These are phyloP conservation scores for Apoderus coryli DNA, from an alignment of 2,888 invertebrate species.

Conservation along the genomic window DNA sequence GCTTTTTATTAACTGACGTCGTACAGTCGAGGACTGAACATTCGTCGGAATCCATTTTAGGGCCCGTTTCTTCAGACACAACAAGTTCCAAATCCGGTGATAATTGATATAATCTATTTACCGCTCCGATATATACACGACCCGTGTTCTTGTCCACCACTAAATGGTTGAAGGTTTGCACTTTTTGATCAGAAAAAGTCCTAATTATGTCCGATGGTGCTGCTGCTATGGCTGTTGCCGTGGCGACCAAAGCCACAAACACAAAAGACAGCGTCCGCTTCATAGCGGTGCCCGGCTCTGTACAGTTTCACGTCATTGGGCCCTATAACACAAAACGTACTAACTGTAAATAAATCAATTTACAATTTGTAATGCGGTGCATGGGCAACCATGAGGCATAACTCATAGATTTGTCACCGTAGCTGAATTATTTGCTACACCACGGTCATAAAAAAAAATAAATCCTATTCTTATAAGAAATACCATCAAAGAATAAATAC, in stretches of 20 bases:
- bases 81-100: constrained; percentile 73
- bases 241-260: constrained; percentile 40
- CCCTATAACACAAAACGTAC: constrained; percentile 26
- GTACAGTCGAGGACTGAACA: constrained; percentile 82
- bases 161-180: constrained; percentile 69
- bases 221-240: constrained; percentile 25
- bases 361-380: background rate
- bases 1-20: constrained; percentile 52
- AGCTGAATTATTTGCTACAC: too few species aligned
- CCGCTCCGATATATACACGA: constrained; percentile 77
- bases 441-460: too few species aligned
- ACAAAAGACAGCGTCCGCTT: constrained; percentile 27
- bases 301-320: constrained; percentile 31
- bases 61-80: constrained; percentile 68
- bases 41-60: constrained; percentile 75
- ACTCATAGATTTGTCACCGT: too few species aligned
- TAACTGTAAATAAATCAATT: background rate
- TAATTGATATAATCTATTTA: constrained; percentile 83
- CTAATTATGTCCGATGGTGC: constrained; percentile 51
- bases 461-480: too few species aligned
- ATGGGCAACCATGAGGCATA: too few species aligned
- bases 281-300: constrained; percentile 27
- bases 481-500: too few species aligned
- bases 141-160: constrained; percentile 87
- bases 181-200: constrained; percentile 45